Percentiles rank a stretch among this genome's conserved stretches.
phyloP scores from a whole-genome alignment of 2,888 invertebrate genomes.

The Tanytarsus gracilentus region DNA sequence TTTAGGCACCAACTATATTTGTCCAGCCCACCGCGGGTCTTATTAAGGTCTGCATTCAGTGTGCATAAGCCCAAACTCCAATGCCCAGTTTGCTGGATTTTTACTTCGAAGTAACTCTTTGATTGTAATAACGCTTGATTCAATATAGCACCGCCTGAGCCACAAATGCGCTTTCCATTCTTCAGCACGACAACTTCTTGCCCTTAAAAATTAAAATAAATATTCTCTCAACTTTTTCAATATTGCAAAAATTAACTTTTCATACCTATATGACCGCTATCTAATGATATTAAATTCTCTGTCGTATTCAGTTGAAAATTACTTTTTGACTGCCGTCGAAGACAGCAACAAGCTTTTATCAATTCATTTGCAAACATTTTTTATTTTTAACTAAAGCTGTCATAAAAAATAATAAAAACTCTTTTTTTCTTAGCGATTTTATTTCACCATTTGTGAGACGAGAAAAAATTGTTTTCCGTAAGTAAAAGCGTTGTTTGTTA shows the following conservation, averaged over 20 bases:
- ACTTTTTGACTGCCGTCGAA: constrained; percentile 3
- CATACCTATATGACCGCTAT: constrained; percentile 16
- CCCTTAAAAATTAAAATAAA: constrained; percentile 50
- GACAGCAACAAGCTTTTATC: constrained; percentile 11
- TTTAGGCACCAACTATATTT: constrained; percentile 88
- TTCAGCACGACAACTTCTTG: constrained; percentile 94
- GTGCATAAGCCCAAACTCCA: constrained; percentile 96
- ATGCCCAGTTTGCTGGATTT: constrained; percentile 89
- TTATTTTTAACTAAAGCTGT: constrained; percentile 8
- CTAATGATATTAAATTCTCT: constrained; percentile 2
- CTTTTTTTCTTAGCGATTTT: not conserved
- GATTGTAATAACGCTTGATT: constrained; percentile 93
- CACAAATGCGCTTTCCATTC: constrained; percentile 86
- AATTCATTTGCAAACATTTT: constrained; percentile 5
- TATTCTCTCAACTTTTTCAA: not conserved
- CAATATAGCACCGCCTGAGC: constrained; percentile 88
- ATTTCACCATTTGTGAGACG: not conserved
- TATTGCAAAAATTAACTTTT: not conserved
- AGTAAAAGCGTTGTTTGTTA: not conserved
- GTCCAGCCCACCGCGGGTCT: constrained; percentile 79
- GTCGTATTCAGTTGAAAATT: constrained; percentile 3
- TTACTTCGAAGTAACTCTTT: constrained; percentile 97
- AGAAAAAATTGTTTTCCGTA: not conserved
- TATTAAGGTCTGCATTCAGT: constrained; percentile 74
- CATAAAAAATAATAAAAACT: constrained; percentile 2